Conservation (phyloP, 2,888 invertebrate species). For the Melieria picta region DNA sequence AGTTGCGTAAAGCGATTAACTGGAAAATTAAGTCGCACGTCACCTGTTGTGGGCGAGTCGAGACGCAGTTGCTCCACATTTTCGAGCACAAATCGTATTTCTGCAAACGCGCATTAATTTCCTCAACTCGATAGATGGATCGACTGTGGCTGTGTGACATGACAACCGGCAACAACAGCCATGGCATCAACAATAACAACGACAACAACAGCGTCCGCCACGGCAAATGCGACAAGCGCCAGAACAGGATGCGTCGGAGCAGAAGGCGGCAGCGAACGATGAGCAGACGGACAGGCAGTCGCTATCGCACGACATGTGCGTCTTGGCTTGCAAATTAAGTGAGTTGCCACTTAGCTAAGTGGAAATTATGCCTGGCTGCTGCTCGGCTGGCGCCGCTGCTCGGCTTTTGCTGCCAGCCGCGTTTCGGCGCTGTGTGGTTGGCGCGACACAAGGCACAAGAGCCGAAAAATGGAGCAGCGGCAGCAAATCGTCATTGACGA, state of each 20-base stretch:
- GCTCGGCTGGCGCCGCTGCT: background rate
- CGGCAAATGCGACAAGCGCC: too few species aligned
- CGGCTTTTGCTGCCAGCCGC: background rate
- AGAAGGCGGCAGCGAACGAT: too few species aligned
- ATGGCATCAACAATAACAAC: too few species aligned
- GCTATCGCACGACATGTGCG: slow-evolving; percentile 2
- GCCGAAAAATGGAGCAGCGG: background rate
- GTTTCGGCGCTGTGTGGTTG: too few species aligned
- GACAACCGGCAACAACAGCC: too few species aligned
- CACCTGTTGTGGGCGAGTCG: too few species aligned
- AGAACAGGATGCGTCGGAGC: background rate
- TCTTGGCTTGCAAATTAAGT: slow-evolving; percentile 21
- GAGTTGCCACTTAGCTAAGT: slow-evolving; percentile 19
- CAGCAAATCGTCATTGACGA: slow-evolving; percentile 1
- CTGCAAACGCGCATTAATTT: slow-evolving; percentile 59
- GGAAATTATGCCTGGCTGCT: background rate
- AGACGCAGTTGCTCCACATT: too few species aligned
- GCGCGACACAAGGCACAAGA: background rate
- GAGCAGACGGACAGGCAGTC: too few species aligned
- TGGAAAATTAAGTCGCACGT: too few species aligned
- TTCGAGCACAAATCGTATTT: too few species aligned
- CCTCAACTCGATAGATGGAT: slow-evolving; percentile 52
- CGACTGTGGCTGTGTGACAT: background rate
- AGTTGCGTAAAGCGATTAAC: too few species aligned
- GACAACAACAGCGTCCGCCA: too few species aligned